Evolutionary conservation across 1,140 invertebrate species (phyloP).

Genomic region (Dryas iulia): DNA sequence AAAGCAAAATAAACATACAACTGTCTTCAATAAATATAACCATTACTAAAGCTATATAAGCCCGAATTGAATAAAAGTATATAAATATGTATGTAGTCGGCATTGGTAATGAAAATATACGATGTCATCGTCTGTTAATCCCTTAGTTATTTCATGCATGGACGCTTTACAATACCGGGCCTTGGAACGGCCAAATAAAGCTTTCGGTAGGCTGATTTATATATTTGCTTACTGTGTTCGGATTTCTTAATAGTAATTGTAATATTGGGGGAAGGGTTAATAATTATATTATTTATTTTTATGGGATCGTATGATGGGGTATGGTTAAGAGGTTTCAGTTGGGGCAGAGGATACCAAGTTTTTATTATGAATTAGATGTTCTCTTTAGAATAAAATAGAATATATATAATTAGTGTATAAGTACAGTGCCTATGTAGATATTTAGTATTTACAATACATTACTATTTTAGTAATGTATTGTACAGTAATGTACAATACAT

Average conservation of each 20-base stretch:
- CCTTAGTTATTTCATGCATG: conserved; percentile 59
- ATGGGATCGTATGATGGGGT: background rate
- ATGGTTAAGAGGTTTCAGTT: background rate
- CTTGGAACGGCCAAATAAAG: conserved; percentile 1
- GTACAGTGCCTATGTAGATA: no score
- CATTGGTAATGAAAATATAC: conserved; percentile 50
- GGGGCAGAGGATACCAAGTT: no score
- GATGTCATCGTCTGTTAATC: conserved; percentile 62
- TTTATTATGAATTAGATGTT: no score
- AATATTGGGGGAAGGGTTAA: background rate
- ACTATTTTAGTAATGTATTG: no score
- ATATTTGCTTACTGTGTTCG: background rate
- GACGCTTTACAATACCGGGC: conserved; percentile 15
- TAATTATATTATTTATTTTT: background rate
- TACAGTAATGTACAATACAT: no score
- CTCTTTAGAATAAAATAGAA: no score
- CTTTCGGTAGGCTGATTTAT: conserved; percentile 11
- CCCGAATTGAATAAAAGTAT: background rate
- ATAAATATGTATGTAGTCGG: conserved; percentile 4
- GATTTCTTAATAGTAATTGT: background rate
- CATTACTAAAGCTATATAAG: background rate
- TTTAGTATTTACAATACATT: no score
- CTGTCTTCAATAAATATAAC: background rate
- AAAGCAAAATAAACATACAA: background rate
- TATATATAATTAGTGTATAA: no score